Evolutionary conservation across 2,797 vertebrate species (phyloP).

Genomic region (Chlorospingus semifuscus): DNA sequence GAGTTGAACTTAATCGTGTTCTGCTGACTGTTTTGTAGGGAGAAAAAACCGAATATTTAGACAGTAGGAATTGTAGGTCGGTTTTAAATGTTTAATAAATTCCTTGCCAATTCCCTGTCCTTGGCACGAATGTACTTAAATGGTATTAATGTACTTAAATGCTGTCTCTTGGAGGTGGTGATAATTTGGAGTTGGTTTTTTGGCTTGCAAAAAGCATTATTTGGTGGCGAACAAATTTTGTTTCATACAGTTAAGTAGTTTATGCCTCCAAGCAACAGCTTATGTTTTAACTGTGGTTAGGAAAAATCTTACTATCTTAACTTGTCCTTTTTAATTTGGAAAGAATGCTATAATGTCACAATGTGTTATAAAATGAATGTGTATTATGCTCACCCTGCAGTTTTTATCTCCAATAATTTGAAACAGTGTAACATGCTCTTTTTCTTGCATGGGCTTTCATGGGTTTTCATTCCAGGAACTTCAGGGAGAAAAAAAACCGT

Average conservation of each 20-base stretch:
- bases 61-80: too few relatives aligned
- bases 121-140: not conserved
- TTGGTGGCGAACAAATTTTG: not conserved
- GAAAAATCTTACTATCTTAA: not conserved
- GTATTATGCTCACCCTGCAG: not conserved
- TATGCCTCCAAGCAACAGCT: not conserved
- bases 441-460: not conserved
- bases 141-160: not conserved
- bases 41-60: not conserved
- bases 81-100: not conserved
- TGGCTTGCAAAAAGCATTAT: not conserved
- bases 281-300: not conserved
- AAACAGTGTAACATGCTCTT: not conserved
- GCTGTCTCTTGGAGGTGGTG: not conserved
- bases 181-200: not conserved
- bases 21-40: not conserved
- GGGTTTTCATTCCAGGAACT: not conserved
- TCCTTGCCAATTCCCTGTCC: accelerated
- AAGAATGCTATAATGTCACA: not conserved
- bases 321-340: not conserved
- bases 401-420: not conserved
- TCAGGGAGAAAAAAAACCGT: not conserved
- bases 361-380: not conserved
- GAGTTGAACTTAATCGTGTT: not conserved
- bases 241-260: not conserved